Conservation (phyloP, 2,113 vertebrate species). For the Gambusia affinis region DNA sequence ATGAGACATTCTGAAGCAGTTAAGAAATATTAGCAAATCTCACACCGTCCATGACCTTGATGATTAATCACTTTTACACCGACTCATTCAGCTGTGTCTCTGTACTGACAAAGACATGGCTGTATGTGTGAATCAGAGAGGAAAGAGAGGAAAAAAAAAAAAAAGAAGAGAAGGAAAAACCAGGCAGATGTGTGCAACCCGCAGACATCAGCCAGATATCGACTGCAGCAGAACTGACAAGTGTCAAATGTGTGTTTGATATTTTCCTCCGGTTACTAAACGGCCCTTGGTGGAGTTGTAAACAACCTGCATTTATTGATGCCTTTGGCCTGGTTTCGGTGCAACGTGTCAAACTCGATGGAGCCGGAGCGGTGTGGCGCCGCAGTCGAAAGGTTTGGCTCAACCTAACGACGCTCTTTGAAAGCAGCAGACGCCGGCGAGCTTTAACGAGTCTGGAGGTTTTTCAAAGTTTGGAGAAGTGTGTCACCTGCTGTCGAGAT, state of each 20-base stretch:
- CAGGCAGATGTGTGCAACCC: conserved; percentile 12
- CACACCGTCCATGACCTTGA: not conserved
- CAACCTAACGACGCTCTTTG: not conserved
- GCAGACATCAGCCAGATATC: conserved; percentile 6
- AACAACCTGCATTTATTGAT: conserved; percentile 28
- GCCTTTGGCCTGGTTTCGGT: conserved; percentile 5
- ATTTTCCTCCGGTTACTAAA: conserved; percentile 13
- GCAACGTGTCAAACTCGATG: conserved; percentile 22
- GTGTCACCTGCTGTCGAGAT: conserved; percentile 89
- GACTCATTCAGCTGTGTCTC: not conserved
- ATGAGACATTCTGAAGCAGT: not conserved
- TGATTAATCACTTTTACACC: not conserved
- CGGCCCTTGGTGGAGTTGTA: not conserved
- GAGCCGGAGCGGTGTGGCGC: not conserved
- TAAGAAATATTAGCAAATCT: conserved; percentile 1
- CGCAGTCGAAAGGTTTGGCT: conserved; percentile 2
- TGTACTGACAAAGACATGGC: not conserved
- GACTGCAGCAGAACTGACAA: conserved; percentile 17
- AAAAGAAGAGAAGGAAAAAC: not conserved
- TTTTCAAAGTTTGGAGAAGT: conserved; percentile 26
- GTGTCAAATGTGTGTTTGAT: conserved; percentile 19
- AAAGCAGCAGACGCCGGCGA: not conserved
- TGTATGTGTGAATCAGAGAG: conserved; percentile 6
- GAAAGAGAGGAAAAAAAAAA: not conserved
- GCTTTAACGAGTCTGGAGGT: conserved; percentile 6